Percentiles rank a stretch among this genome's conserved stretches.
Evolutionary conservation across 2,113 vertebrate species (phyloP).

Genomic region (Mohoua ochrocephala): DNA sequence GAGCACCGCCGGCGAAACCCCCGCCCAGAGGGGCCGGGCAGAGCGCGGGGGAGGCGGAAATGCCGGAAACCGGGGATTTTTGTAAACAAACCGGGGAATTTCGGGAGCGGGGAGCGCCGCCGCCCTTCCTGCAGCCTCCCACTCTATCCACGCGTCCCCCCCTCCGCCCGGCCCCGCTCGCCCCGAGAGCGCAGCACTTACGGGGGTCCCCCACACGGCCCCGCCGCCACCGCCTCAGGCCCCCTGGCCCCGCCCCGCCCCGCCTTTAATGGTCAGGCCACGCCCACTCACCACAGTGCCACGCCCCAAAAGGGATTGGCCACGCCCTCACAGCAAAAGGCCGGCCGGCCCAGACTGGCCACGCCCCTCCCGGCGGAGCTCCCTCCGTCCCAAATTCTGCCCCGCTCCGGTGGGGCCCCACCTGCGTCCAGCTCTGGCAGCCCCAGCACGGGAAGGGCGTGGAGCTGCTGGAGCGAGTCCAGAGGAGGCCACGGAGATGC

Average conservation of each 20-base stretch:
- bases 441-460: accelerated
- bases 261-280: neutral
- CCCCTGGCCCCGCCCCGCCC: neutral
- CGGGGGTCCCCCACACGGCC: accelerated
- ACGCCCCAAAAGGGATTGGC: no score
- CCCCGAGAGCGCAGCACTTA: neutral
- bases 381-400: accelerated
- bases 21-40: neutral
- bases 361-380: neutral
- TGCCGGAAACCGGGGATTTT: neutral
- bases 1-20: neutral
- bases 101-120: neutral
- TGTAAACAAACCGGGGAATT: accelerated
- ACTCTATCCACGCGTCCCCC: accelerated
- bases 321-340: neutral
- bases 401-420: accelerated
- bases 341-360: neutral
- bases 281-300: accelerated
- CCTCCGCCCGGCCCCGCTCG: no score
- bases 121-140: neutral
- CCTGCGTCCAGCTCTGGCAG: accelerated
- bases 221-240: neutral
- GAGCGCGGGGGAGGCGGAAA: neutral
- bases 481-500: no score
- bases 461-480: neutral